These are phyloP conservation scores for Erebia epiphron DNA, from an alignment of 2,888 invertebrate species.

Conservation along the genomic window DNA sequence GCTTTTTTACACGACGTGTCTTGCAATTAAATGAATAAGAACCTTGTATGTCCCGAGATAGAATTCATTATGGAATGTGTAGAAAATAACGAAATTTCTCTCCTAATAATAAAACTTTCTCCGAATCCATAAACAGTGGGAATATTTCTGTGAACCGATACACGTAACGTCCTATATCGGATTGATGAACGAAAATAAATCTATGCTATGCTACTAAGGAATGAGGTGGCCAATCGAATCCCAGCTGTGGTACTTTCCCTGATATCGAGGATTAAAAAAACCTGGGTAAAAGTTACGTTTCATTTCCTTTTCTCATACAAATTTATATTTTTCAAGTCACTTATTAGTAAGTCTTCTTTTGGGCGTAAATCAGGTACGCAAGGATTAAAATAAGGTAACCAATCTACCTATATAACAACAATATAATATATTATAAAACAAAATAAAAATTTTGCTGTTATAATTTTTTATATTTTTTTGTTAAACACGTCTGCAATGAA, in stretches of 20 bases:
- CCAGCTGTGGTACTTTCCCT: background rate
- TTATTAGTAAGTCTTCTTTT: too few relatives aligned
- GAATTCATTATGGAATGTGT: conserved; percentile 19
- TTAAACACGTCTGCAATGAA: too few relatives aligned
- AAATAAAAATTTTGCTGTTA: too few relatives aligned
- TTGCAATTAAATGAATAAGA: background rate
- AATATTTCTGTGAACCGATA: conserved; percentile 38
- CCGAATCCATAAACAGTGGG: conserved; percentile 33
- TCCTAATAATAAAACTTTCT: conserved; percentile 40
- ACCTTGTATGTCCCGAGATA: background rate
- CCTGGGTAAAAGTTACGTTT: too few relatives aligned
- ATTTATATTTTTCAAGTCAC: too few relatives aligned
- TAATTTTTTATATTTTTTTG: too few relatives aligned
- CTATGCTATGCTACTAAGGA: conserved; percentile 26
- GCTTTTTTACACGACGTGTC: background rate
- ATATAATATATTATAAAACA: too few relatives aligned
- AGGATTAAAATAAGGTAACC: too few relatives aligned
- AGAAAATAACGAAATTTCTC: conserved; percentile 50
- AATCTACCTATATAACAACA: too few relatives aligned
- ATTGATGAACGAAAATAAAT: conserved; percentile 39
- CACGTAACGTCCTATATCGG: conserved; percentile 36
- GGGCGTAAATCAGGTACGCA: too few relatives aligned
- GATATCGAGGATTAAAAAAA: background rate
- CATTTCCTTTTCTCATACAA: too few relatives aligned
- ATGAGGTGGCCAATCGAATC: background rate